Percentiles rank a stretch among this genome's conserved stretches.
These are phyloP conservation scores for Procavia capensis DNA, from an alignment of 2,113 vertebrate species.

Conservation along the genomic window DNA sequence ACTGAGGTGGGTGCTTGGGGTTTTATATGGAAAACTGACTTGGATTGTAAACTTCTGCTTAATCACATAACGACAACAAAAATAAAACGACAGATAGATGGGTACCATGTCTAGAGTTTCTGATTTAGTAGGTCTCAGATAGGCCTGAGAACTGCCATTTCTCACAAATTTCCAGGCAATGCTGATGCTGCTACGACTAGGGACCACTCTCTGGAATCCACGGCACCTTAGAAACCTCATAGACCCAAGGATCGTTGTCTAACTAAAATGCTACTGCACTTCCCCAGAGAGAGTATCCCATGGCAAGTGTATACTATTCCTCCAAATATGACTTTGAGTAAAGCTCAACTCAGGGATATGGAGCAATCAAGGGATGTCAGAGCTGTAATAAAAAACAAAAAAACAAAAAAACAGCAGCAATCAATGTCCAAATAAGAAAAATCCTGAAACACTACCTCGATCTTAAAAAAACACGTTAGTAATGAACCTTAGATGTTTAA, in stretches of 20 bases:
- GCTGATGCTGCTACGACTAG: background rate
- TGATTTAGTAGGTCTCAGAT: too few species aligned
- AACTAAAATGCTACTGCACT: background rate
- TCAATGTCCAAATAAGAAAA: background rate
- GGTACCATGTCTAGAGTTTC: too few species aligned
- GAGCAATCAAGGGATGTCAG: background rate
- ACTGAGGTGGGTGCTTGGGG: too few species aligned
- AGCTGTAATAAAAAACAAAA: background rate
- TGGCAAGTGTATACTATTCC: background rate
- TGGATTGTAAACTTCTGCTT: too few species aligned
- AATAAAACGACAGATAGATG: too few species aligned
- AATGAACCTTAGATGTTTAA: background rate
- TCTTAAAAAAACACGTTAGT: background rate
- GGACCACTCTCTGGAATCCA: background rate
- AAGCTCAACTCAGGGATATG: background rate
- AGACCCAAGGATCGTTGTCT: background rate
- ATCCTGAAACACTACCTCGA: background rate
- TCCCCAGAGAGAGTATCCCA: background rate
- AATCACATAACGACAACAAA: too few species aligned
- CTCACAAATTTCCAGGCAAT: background rate
- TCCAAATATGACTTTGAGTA: background rate
- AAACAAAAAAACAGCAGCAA: background rate
- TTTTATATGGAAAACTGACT: too few species aligned
- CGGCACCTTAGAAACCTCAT: background rate
- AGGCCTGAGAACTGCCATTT: too few species aligned